A percentile compares a stretch with the other conserved stretches of the same genome.
Evolutionary conservation across 2,113 vertebrate species (phyloP).

Genomic region (Dermatemys mawii): DNA sequence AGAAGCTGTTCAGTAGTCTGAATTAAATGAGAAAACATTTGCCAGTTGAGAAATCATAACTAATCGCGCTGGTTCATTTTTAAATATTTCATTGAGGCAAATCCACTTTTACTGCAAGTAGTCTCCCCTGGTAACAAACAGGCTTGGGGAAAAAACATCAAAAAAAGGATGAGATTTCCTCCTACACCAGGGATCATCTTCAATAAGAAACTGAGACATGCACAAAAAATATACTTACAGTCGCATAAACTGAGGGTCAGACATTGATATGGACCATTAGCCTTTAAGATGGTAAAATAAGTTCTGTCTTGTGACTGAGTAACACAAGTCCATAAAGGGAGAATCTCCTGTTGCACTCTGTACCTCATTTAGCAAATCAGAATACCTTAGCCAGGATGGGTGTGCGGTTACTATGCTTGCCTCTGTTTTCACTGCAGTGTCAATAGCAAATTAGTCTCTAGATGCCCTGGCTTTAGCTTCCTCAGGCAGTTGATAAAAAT

Average conservation of each 20-base stretch:
- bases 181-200: not conserved
- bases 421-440: not conserved
- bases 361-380: not conserved
- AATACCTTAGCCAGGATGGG: not conserved
- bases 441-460: not conserved
- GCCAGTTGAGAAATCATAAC: not conserved
- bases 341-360: not conserved
- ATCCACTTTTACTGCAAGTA: not conserved
- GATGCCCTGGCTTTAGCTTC: too few species aligned
- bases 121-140: not conserved
- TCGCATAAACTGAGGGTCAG: not conserved
- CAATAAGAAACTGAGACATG: not conserved
- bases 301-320: not conserved
- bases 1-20: not conserved
- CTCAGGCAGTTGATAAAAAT: too few species aligned
- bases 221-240: not conserved
- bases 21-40: not conserved
- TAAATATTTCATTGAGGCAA: not conserved
- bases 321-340: not conserved
- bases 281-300: not conserved
- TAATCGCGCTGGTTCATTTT: not conserved
- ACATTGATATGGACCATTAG: not conserved
- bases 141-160: not conserved
- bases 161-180: not conserved
- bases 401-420: too few species aligned